Evolutionary conservation across 2,113 vertebrate genomes (phyloP).

Genomic region (Pedionomus torquatus): DNA sequence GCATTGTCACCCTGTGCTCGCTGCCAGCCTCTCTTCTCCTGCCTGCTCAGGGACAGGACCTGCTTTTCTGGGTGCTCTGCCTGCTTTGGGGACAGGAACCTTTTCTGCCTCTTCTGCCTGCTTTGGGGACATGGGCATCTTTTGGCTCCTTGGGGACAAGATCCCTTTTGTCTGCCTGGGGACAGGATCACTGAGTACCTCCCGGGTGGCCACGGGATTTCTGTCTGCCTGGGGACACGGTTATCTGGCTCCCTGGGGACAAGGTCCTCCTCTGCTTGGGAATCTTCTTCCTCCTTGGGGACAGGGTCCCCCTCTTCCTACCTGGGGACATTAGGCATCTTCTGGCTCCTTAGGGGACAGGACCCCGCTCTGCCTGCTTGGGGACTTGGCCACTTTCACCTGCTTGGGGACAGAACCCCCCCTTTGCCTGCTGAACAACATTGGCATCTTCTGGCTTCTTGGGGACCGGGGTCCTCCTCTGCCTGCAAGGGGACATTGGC

Average conservation of each 20-base stretch:
- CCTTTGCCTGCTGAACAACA: background rate
- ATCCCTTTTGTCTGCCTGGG: background rate
- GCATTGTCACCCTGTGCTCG: fast-evolving
- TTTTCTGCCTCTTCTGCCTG: background rate
- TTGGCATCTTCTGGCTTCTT: background rate
- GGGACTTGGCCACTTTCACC: no score
- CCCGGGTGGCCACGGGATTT: background rate
- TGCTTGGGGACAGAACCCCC: background rate
- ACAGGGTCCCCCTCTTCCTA: background rate
- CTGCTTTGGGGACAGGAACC: background rate
- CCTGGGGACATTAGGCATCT: background rate
- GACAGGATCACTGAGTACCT: background rate
- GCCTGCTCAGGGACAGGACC: background rate
- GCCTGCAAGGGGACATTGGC: background rate
- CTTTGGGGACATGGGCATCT: background rate
- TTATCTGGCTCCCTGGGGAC: background rate
- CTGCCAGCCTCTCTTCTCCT: background rate
- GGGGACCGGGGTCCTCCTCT: background rate
- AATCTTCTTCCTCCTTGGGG: background rate
- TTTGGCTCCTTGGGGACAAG: background rate
- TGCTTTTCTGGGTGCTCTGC: no score
- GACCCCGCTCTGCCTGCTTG: background rate
- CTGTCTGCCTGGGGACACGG: background rate
- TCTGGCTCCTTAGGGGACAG: background rate
- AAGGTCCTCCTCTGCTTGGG: background rate